Evolutionary conservation across 2,797 vertebrate species (phyloP), one percentile per base, ranked within the genome.

Genomic region (Petrocephalus sullivani): DNA sequence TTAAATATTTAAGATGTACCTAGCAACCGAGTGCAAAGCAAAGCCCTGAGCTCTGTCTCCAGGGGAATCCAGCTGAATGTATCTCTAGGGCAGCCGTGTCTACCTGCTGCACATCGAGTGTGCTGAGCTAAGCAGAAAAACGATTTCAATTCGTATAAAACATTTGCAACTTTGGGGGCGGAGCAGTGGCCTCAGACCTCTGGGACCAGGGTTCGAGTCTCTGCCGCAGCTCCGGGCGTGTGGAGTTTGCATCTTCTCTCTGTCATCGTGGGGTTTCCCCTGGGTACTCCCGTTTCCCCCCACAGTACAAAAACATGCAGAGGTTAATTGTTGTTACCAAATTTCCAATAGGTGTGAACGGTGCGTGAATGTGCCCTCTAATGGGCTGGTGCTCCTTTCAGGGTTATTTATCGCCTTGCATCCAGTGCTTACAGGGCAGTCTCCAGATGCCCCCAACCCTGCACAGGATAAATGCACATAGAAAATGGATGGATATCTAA

Each of bases 1-100:
- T 78, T 88, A 89, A 82, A 58, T 57, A 87, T 87, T 83, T 82
- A 86, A 90, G 61, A 78, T 90, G 87, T 87, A 61, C 90, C 61
- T 89, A 78, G 85, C 88, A 88, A 87, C 56, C 81, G 83, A 61
- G 81, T 0, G 16, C 28, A 58, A 58, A 60, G 56, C 28, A n/a
- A n/a, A 58, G 19, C 56, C 84, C 33, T 3, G 0, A 86, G 23
- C 51, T 23, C 21, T 23, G 51, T 23, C 51, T 84, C 51, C 23
- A 0, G 82, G 23, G 51, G 51, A 53, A 53, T 14, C 14, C 1
- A 4, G 23, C 82, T 84, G 4, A 56, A 21, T 53, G 46, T 84
- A 54, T 84, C 46, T 10, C 7, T 84, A 14, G 54, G 41, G 12
- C 0, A 4, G 49, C 9, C 21, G 2, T 49, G 21, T 53, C 49